phyloP scores from a whole-genome alignment of 2,113 vertebrate species.

The Podarcis raffonei region DNA sequence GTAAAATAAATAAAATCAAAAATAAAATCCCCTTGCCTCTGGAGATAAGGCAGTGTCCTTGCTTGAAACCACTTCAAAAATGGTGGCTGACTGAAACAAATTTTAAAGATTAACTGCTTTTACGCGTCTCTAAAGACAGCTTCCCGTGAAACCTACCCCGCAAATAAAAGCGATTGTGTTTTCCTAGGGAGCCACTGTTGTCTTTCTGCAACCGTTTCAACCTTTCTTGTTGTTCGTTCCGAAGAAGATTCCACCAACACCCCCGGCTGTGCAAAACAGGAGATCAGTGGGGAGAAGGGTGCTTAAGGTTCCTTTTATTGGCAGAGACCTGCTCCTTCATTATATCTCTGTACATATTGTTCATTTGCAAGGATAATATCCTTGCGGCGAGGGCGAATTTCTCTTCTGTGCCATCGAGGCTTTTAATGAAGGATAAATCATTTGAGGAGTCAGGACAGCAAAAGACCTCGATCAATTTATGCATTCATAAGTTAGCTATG shows the following conservation, averaged over 20 bases:
- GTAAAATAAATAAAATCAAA: background rate
- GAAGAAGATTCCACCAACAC: background rate
- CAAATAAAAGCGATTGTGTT: background rate
- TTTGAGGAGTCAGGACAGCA: constrained; percentile 8
- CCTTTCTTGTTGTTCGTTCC: background rate
- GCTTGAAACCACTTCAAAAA: background rate
- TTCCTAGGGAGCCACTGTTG: background rate
- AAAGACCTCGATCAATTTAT: constrained; percentile 19
- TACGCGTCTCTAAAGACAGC: background rate
- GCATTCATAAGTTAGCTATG: background rate
- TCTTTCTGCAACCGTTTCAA: background rate
- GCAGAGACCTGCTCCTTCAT: background rate
- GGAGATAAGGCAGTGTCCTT: background rate
- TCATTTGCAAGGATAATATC: constrained; percentile 22
- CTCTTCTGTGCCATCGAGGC: background rate
- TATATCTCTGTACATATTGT: background rate
- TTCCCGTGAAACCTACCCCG: background rate
- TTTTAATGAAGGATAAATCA: constrained; percentile 31
- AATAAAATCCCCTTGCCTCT: background rate
- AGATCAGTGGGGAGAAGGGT: background rate
- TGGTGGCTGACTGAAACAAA: background rate
- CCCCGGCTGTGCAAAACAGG: background rate
- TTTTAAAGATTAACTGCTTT: background rate
- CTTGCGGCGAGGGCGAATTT: background rate
- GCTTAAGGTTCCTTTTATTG: background rate